Evolutionary conservation across 1,140 invertebrate genomes (phyloP), one percentile per base, ranked within the genome.

Genomic region (Hylyphantes graminicola): DNA sequence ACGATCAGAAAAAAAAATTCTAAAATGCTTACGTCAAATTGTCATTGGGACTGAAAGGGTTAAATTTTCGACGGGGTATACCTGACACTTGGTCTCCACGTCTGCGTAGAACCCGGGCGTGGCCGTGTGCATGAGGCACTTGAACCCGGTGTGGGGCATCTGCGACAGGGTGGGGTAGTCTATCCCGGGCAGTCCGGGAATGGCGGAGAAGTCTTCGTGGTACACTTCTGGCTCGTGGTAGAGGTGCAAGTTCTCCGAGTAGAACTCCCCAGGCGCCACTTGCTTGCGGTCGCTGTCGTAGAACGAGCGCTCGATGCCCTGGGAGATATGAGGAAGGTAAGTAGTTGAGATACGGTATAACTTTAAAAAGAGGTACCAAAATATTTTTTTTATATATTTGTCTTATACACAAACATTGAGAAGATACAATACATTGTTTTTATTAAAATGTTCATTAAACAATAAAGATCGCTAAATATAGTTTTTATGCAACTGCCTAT

Each of bases 81-180:
- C 92, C 91, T 94, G 93, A 88, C 94, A 94, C 73, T 93, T 93
- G 53, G 93, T 93, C 78, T 94, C 93, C 51, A 94, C 90, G 87
- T 95, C 94, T 9, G 94, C 94, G 88, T 94, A 95, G 88, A 94
- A 94, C 0, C 94, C 94, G 8, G 93, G 88, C 4, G 72, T 74
- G 11, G 72, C 55, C 0, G 72, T 74, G 17, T 85, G 82, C 10
- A 68, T 21, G 7, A 85, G 15, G 86, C 94, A 94, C 7, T 92
- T 92, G 88, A 94, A 94, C 19, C 85, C 67, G 8, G 89, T 89
- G 50, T 74, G 61, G 10, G 87, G 87, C 13, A 87, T 64, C 11
- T 73, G 15, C 2, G 85, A 81, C 59, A 87, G 86, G 76, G 87
- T 85, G 3, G 87, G 87, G 76, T 87, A 86, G 70, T 87, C 84